Conservation (phyloP, 2,888 invertebrate genomes). For the Colostygia pectinataria region DNA sequence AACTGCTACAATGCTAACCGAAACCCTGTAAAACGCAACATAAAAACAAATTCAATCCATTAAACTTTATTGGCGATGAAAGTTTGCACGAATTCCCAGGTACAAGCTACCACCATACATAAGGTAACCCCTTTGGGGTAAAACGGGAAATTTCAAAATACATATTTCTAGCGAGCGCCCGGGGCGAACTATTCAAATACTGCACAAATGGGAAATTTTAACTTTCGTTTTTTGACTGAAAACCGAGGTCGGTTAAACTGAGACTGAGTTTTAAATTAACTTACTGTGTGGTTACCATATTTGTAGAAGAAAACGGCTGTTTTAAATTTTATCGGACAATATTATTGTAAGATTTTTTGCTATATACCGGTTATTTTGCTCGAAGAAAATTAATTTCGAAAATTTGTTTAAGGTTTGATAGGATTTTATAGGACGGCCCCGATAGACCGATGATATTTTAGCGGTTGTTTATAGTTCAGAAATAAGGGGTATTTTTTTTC, state of each 20-base stretch:
- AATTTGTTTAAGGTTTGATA: too few relatives aligned
- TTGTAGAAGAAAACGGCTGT: conserved; percentile 18
- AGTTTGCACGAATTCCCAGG: conserved; percentile 44
- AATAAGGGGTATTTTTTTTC: too few relatives aligned
- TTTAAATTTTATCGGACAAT: conserved; percentile 9
- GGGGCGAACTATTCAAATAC: conserved; percentile 60
- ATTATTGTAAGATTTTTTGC: background rate
- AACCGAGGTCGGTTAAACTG: conserved; percentile 26
- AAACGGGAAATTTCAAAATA: conserved; percentile 40
- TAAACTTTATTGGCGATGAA: conserved; percentile 49
- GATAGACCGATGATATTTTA: too few relatives aligned
- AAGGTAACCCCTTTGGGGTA: conserved; percentile 16
- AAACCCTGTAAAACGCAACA: conserved; percentile 25
- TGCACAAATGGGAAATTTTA: conserved; percentile 45
- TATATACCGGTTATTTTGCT: background rate
- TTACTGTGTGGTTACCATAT: conserved; percentile 21
- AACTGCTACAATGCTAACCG: background rate
- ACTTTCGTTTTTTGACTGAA: conserved; percentile 52
- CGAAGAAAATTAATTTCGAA: too few relatives aligned
- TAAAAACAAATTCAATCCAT: conserved; percentile 47
- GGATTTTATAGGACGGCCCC: too few relatives aligned
- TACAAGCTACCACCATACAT: conserved; percentile 22
- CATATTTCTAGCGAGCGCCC: conserved; percentile 58
- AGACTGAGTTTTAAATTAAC: conserved; percentile 32
- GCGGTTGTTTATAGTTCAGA: too few relatives aligned